Evolutionary conservation across 92 coral and sea anemone genomes (phyloP).

Genomic region (Zoanthus gigantus): DNA sequence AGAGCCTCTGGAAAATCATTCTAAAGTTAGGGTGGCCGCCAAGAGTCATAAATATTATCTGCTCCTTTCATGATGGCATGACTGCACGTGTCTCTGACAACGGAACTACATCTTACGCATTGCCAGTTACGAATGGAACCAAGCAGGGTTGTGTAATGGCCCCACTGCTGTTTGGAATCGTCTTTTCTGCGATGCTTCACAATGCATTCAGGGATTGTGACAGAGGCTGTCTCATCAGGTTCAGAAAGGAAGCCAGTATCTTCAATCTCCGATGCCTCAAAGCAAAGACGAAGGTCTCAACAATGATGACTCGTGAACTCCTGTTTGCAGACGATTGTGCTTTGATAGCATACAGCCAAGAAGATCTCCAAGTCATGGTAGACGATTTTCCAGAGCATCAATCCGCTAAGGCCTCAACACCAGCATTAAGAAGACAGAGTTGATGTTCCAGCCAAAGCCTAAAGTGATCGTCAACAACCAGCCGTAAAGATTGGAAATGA

Average conservation of each 20-base stretch:
- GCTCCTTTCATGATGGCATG: conserved; percentile 20
- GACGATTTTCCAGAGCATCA: neutral
- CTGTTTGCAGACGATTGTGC: conserved; percentile 36
- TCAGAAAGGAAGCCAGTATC: neutral
- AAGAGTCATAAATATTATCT: neutral
- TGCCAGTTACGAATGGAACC: conserved; percentile 4
- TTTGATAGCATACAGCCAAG: conserved; percentile 2
- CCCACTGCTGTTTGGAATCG: neutral
- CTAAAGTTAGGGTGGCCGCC: neutral
- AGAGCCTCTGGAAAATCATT: neutral
- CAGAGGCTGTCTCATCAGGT: neutral
- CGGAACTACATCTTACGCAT: neutral
- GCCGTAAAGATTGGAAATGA: neutral
- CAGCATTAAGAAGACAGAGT: neutral
- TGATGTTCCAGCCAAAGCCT: neutral
- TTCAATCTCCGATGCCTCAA: neutral
- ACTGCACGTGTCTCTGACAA: neutral
- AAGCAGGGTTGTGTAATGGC: conserved; percentile 21
- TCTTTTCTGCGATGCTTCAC: neutral
- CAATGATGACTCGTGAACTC: neutral
- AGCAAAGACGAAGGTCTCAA: neutral
- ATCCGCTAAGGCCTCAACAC: conserved; percentile 12
- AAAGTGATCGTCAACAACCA: neutral
- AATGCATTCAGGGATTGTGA: conserved; percentile 11
- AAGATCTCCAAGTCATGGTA: conserved; percentile 4